Evolutionary conservation across 1,140 invertebrate species (phyloP), one percentile per base, ranked within the genome.

Genomic region (Bactericera cockerelli): DNA sequence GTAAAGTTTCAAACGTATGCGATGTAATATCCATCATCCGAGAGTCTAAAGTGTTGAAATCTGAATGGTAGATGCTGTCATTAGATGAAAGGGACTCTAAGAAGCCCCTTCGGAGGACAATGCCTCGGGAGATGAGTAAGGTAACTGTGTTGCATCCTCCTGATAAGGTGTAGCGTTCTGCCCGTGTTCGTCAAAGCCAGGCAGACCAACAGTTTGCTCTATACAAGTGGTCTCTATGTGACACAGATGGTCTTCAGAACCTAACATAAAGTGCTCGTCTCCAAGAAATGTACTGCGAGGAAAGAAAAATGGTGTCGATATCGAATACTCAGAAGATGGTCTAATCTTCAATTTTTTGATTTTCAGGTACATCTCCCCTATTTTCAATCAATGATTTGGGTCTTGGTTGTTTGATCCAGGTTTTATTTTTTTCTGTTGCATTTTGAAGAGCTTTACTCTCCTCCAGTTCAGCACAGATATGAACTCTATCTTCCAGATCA

Each of bases 361-460:
- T n/a, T 49, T n/a, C n/a, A 49, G n/a, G 6, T 4, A 16, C 8
- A 49, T 22, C 19, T 19, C 19, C 19, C 8, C 22, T 49, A 49
- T 22, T n/a, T 49, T 49, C 42, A 6, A 49, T 49, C 8, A 16
- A 49, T 49, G 42, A 49, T 49, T 49, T 49, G n/a, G 42, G 42
- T 49, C 42, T 49, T 3, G 22, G n/a, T 6, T 49, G n/a, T 49
- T 49, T 49, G 4, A 22, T 16, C n/a, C n/a, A 49, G 4, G n/a
- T 49, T 16, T 49, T 4, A 8, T 16, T 49, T n/a, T 16, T 49
- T 16, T 10, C 19, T 4, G n/a, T 49, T 22, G 19, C 42, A 22
- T 49, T 8, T n/a, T 49, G n/a, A n/a, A 31, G 13, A 31, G 28
- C 13, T 31, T 31, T 31, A 13, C 4, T 4, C 4, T 31, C 28